A percentile compares a stretch with the other conserved stretches of the same genome.
These are phyloP conservation scores for Phyllostomus hastatus DNA, from an alignment of 2,113 vertebrate species.

Conservation along the genomic window DNA sequence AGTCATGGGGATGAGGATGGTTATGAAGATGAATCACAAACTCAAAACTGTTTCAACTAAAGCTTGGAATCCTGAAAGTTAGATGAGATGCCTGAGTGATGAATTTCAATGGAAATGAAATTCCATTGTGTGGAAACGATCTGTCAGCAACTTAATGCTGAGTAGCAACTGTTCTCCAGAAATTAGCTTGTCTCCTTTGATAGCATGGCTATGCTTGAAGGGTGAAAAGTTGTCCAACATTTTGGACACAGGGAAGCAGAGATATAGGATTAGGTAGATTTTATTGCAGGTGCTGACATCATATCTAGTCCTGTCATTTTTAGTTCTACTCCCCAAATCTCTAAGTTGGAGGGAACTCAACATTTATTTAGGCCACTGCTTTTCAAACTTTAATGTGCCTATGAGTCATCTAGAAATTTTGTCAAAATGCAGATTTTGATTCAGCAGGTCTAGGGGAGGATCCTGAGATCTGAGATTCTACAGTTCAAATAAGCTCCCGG, in stretches of 20 bases:
- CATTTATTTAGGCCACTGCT: not conserved
- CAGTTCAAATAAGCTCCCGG: not conserved
- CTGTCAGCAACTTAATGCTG: not conserved
- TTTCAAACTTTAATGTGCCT: not conserved
- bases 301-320: not conserved
- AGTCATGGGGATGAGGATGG: not conserved
- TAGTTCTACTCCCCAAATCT: not conserved
- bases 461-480: not conserved
- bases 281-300: not conserved
- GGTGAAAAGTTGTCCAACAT: not conserved
- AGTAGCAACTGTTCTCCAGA: not conserved
- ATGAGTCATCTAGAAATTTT: not conserved
- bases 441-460: not conserved
- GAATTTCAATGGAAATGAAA: not conserved
- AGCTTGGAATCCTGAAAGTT: conserved; percentile 29
- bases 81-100: conserved; percentile 17
- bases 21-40: conserved; percentile 31
- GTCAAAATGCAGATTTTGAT: conserved; percentile 8
- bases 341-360: not conserved
- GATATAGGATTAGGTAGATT: not conserved
- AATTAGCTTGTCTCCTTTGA: not conserved
- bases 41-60: not conserved
- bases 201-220: not conserved
- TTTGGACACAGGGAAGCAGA: not conserved
- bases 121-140: not conserved